Base-by-base conservation (phyloP, 2,888 invertebrate genomes). In the Pterostichus niger region DNA sequence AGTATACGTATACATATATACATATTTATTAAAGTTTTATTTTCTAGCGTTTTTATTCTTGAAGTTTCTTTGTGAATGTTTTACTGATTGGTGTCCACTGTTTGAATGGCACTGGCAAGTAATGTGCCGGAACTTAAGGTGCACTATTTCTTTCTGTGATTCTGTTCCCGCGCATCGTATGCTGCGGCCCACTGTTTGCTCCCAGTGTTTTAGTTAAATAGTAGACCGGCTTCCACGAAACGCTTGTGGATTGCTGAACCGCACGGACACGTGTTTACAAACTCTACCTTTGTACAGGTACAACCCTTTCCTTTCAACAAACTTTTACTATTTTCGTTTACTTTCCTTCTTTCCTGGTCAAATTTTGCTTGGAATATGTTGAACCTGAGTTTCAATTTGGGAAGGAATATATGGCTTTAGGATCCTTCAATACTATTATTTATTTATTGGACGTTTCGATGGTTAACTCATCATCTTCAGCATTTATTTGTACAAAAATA, bases 181-280 rank as follows among this genome's bases (percentile, higher is more conserved):
- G 44, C 73, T 10, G 52, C 52, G 40, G 59, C 13, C 17, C 15
- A 56, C n/a, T 80, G 80, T 80, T 80, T 80, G 80, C 80, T 77
- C 44, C 80, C 68, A 68, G 80, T 80, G 80, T 80, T 80, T 80
- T 80, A 80, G 80, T 68, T 80, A 80, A 80, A 80, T 80, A 80
- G 80, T 64, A 59, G 52, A 24, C 68, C 46, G 61, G 52, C 64
- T 80, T 80, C 80, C 64, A 68, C 46, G 80, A 80, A 80, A 40
- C 40, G 17, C 17, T 31, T 33, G 13, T 33, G 13, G 64, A 64
- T 6, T 33, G 13, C 13, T 44, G n/a, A 15, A 44, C 68, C 17
- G 40, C 44, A 17, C 68, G 68, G 44, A 17, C 2, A 44, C 68
- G 68, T 11, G 6, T 40, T 40, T 44, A 15, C 11, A 71, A 44